Evolutionary conservation across 2,888 invertebrate genomes (phyloP), one percentile per base, ranked within the genome.

Genomic region (Polydrusus cervinus): DNA sequence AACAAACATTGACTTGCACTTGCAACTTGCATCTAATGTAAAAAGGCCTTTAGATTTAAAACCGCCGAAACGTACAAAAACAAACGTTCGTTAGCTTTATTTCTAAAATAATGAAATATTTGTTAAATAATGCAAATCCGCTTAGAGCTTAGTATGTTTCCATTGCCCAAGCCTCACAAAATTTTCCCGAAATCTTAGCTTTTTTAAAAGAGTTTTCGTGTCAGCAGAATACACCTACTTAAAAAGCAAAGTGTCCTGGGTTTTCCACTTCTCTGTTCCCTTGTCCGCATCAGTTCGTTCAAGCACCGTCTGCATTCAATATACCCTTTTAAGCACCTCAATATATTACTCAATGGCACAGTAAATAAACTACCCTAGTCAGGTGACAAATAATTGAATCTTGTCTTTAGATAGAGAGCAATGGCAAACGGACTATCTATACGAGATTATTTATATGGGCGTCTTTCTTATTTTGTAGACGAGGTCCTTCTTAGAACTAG

Each of bases 381-480:
- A 70, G 70, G 70, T 70, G 62, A 62, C 70, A 70, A 70, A 61
- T 70, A 62, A 70, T 62, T 70, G 70, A 60, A 70, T 70, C 70
- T 62, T 51, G 70, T 62, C 70, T 51, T 53, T 51, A n/a, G 53
- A 51, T 62, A 65, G 65, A 49, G 49, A 47, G 55, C 30, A 1
- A 25, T 25, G 25, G 25, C 25, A 25, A 25, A 5, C 25, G 5
- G 3, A 25, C 25, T 25, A 25, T 25, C 25, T n/a, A n/a, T n/a
- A n/a, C n/a, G n/a, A n/a, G n/a, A n/a, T n/a, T n/a, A n/a, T n/a
- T n/a, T n/a, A n/a, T n/a, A n/a, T n/a, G n/a, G n/a, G n/a, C n/a
- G n/a, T n/a, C n/a, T n/a, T n/a, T n/a, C n/a, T n/a, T n/a, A n/a
- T n/a, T n/a, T n/a, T n/a, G n/a, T n/a, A n/a, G n/a, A n/a, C n/a